Evolutionary conservation across 2,113 vertebrate genomes (phyloP).

Genomic region (Myiagra hebetior): DNA sequence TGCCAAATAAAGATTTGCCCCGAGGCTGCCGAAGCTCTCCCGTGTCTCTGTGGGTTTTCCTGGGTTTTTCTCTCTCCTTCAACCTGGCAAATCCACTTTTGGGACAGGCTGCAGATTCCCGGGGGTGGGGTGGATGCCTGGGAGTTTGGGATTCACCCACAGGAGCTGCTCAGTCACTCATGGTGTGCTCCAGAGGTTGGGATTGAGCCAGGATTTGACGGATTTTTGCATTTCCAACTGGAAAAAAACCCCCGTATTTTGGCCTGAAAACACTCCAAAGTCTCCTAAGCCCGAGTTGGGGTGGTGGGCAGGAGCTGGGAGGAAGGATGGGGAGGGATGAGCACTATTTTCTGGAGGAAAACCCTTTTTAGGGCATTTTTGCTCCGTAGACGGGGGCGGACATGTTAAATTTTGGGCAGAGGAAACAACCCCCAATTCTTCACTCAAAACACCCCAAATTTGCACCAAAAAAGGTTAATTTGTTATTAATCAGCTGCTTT

Average conservation of each 20-base stretch:
- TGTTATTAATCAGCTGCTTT: rapidly evolving
- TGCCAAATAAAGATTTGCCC: slow-evolving; percentile 20
- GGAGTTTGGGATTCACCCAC: background rate
- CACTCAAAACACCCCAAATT: rapidly evolving
- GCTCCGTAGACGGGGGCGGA: rapidly evolving
- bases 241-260: rapidly evolving
- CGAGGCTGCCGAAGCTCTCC: background rate
- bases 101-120: background rate
- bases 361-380: background rate
- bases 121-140: rapidly evolving
- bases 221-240: background rate
- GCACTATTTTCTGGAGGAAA: rapidly evolving
- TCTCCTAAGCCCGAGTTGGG: no score
- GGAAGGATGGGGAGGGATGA: background rate
- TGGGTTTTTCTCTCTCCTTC: background rate
- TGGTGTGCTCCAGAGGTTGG: background rate
- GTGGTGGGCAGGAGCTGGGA: background rate
- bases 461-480: rapidly evolving
- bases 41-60: background rate
- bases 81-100: no score
- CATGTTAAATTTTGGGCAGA: rapidly evolving
- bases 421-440: no score
- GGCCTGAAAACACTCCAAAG: rapidly evolving
- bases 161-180: rapidly evolving
- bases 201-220: rapidly evolving